phyloP scores from a whole-genome alignment of 2,113 vertebrate genomes.

The Danionella cerebrum region DNA sequence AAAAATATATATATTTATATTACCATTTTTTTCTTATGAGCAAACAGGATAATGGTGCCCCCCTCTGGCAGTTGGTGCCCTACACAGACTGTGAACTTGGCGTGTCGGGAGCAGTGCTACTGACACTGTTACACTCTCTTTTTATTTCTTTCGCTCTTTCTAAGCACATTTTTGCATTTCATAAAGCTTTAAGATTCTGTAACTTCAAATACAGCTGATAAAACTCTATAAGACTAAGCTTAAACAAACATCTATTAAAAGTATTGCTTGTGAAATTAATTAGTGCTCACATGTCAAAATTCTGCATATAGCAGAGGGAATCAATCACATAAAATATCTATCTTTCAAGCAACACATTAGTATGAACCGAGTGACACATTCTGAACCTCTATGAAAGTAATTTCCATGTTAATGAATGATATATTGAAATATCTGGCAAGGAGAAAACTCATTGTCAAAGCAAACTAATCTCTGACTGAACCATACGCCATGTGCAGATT shows the following conservation, averaged over 20 bases:
- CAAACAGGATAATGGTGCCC: too few species aligned
- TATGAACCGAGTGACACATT: slow-evolving; percentile 26
- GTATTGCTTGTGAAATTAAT: background rate
- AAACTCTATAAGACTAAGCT: too few species aligned
- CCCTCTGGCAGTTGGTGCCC: too few species aligned
- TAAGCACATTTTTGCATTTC: too few species aligned
- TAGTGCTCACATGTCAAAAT: background rate
- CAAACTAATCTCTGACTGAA: slow-evolving; percentile 31
- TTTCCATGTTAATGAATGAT: slow-evolving; percentile 31
- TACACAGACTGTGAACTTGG: too few species aligned
- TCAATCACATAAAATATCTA: background rate
- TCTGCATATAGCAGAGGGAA: background rate
- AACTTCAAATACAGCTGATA: too few species aligned
- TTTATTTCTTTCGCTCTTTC: too few species aligned
- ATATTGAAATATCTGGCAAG: slow-evolving; percentile 31
- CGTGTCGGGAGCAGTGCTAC: too few species aligned
- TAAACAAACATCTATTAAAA: background rate
- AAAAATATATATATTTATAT: too few species aligned
- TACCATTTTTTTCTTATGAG: too few species aligned
- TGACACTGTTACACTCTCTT: too few species aligned
- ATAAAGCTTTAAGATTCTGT: too few species aligned
- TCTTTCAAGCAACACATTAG: background rate
- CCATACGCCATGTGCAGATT: slow-evolving; percentile 8
- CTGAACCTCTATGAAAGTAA: slow-evolving; percentile 11
- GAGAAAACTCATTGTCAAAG: slow-evolving; percentile 22